Percentiles rank a stretch among this genome's conserved stretches.
phyloP scores from a whole-genome alignment of 2,888 invertebrate genomes.

The Spisula subtruncata region DNA sequence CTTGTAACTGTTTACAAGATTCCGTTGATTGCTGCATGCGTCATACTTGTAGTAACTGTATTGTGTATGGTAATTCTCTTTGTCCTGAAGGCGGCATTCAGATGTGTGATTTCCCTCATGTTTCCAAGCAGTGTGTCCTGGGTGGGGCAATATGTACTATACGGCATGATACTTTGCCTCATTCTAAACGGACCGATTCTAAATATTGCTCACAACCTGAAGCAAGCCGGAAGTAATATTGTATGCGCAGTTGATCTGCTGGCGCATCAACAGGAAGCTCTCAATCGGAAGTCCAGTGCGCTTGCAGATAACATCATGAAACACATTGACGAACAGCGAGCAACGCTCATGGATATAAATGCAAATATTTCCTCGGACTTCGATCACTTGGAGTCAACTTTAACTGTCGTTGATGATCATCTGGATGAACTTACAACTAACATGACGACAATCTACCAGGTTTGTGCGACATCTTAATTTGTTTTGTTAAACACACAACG shows the following conservation, averaged over 20 bases:
- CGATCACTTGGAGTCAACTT: background rate
- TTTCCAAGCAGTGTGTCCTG: constrained; percentile 72
- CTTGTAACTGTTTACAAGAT: constrained; percentile 54
- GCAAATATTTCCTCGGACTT: background rate
- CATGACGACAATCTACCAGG: background rate
- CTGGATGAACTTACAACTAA: background rate
- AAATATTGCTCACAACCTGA: constrained; percentile 71
- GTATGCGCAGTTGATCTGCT: constrained; percentile 74
- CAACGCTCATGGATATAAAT: background rate
- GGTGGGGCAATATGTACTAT: constrained; percentile 66
- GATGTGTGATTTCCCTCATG: constrained; percentile 71
- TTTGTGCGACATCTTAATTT: background rate
- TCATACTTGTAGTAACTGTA: constrained; percentile 55
- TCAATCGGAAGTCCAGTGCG: constrained; percentile 57
- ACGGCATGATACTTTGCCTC: constrained; percentile 70
- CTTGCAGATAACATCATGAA: background rate
- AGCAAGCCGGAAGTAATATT: constrained; percentile 68
- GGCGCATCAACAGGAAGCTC: constrained; percentile 64
- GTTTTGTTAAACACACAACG: too few species aligned
- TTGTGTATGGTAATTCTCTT: constrained; percentile 59
- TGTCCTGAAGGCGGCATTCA: constrained; percentile 57
- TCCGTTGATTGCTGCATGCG: constrained; percentile 60
- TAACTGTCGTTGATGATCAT: background rate
- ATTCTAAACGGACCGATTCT: constrained; percentile 67
- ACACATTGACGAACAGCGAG: background rate